These are phyloP conservation scores for Agonopterix subpropinquella DNA, from an alignment of 2,888 invertebrate genomes.

Conservation along the genomic window DNA sequence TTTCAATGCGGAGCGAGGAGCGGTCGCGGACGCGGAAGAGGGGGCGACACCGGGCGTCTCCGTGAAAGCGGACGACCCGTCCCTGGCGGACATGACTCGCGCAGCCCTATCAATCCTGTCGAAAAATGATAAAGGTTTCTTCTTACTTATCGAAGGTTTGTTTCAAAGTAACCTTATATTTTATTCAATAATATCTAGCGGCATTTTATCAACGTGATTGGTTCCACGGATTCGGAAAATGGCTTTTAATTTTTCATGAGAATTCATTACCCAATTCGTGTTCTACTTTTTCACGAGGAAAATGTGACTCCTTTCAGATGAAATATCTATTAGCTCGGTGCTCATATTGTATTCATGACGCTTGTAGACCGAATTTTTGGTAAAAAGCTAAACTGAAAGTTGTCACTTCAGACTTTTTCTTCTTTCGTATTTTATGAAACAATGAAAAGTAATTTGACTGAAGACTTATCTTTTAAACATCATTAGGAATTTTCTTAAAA, in stretches of 20 bases:
- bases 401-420: not conserved
- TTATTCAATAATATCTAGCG: not conserved
- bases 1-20: slow-evolving; percentile 84
- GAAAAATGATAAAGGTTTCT: slow-evolving; percentile 84
- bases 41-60: slow-evolving; percentile 77
- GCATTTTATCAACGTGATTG: not conserved
- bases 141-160: slow-evolving; percentile 84
- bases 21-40: slow-evolving; percentile 68
- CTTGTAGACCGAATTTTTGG: too few species aligned
- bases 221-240: not conserved
- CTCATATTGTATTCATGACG: slow-evolving; percentile 22
- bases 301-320: not conserved
- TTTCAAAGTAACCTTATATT: not conserved
- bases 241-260: not conserved
- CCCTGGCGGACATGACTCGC: slow-evolving; percentile 85
- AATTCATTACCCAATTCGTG: not conserved
- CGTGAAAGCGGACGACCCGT: slow-evolving; percentile 80
- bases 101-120: slow-evolving; percentile 81
- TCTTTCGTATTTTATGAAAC: slow-evolving; percentile 4
- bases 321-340: not conserved
- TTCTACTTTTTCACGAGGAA: not conserved
- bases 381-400: too few species aligned
- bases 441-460: not conserved
- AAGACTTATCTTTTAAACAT: too few species aligned
- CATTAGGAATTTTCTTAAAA: not conserved